Percentiles rank a stretch among this genome's conserved stretches.
Evolutionary conservation across 2,888 invertebrate species (phyloP).

Genomic region (Aromia moschata): DNA sequence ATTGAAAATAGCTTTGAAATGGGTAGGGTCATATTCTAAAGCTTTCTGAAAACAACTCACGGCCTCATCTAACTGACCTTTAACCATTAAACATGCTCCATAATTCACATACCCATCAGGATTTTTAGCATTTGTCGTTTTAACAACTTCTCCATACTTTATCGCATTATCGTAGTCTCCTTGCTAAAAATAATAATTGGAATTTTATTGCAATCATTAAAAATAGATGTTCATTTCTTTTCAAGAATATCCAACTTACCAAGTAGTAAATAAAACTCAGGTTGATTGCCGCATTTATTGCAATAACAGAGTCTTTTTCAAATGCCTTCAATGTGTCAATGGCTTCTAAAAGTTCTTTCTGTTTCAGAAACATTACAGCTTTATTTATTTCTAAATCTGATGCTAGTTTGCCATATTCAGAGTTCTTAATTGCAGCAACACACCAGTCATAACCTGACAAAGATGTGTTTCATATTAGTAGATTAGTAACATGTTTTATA

Average conservation of each 20-base stretch:
- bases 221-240: no score
- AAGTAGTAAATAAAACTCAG: constrained; percentile 84
- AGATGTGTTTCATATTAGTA: no score
- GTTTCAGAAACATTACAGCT: constrained; percentile 84
- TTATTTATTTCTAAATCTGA: constrained; percentile 92
- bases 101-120: constrained; percentile 86
- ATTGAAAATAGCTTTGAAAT: constrained; percentile 86
- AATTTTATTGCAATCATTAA: constrained; percentile 2
- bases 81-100: constrained; percentile 80
- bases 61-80: constrained; percentile 75
- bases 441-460: constrained; percentile 85
- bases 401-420: constrained; percentile 83
- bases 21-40: constrained; percentile 80
- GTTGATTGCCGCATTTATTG: constrained; percentile 86
- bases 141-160: constrained; percentile 77
- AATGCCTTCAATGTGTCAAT: constrained; percentile 86
- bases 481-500: no score
- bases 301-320: constrained; percentile 85
- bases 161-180: constrained; percentile 82
- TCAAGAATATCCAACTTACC: no score
- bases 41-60: constrained; percentile 78
- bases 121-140: constrained; percentile 79
- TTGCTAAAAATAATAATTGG: constrained; percentile 67
- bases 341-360: constrained; percentile 81
- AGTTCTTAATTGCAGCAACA: constrained; percentile 90